phyloP scores from a whole-genome alignment of 2,113 vertebrate genomes.

The Callocephalon fimbriatum region DNA sequence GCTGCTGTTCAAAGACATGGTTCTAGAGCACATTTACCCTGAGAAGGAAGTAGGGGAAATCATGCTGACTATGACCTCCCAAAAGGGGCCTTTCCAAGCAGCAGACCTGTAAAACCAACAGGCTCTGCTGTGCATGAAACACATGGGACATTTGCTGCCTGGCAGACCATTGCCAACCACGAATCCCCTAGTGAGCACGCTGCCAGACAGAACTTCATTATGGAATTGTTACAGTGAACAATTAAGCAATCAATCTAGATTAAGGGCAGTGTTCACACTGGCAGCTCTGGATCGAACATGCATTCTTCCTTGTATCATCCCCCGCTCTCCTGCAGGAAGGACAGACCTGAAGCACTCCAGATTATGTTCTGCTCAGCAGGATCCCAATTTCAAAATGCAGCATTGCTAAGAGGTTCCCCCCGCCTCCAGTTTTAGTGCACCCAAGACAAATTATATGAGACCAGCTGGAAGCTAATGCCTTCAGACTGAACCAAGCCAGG shows the following conservation, averaged over 20 bases:
- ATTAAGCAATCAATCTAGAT: not conserved
- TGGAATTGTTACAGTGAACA: not conserved
- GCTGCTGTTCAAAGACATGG: not conserved
- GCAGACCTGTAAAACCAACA: not conserved
- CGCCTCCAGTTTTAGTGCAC: not conserved
- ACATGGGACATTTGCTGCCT: not conserved
- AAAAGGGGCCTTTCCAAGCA: not conserved
- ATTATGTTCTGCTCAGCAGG: not conserved
- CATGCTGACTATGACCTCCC: fast-evolving
- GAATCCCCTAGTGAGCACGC: fast-evolving
- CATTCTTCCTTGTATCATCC: not conserved
- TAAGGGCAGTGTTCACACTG: not conserved
- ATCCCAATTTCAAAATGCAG: not conserved
- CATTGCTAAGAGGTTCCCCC: not conserved
- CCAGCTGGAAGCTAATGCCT: not conserved
- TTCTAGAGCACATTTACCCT: not conserved
- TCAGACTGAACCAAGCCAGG: not conserved
- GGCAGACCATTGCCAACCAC: not conserved
- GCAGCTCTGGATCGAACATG: fast-evolving
- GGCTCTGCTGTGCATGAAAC: not conserved
- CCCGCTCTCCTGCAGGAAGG: not conserved
- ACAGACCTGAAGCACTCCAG: fast-evolving
- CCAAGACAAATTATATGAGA: not conserved
- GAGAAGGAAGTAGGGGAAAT: not conserved
- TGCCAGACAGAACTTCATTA: not conserved